Evolutionary conservation across 2,113 vertebrate species (phyloP), one percentile per base, ranked within the genome.

Genomic region (Carassius carassius): DNA sequence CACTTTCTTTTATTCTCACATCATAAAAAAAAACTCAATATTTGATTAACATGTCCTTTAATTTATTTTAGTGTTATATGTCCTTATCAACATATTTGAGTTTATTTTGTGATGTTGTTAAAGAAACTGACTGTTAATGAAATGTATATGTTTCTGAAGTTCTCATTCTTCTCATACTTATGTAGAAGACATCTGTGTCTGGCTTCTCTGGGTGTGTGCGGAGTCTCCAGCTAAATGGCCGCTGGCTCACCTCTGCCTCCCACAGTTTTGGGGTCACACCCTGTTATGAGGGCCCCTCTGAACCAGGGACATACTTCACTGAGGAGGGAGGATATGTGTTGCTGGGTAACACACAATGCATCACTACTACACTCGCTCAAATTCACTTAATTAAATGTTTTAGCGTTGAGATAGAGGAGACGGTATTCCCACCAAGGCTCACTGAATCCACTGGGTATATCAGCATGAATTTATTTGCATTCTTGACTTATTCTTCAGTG

Each of bases 271-370:
- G 97, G 23, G 97, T 98, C 87, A 97, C 96, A 0, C 97, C 97
- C 51, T 99, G 98, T 89, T 98, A 96, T 79, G 95, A 98, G 91
- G 97, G 96, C 8, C 94, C 92, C 3, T 94, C 93, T 76, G 97
- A 99, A 93, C 89, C 93, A 16, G 98, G 97, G 91, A 96, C 96
- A 6, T 99, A 96, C 90, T 98, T 99, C 90, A 96, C 97, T 87
- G 91, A 95, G 21, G 96, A 96, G 90, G 97, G 98, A 92, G 98
- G 98, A 93, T 98, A 97, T 23, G 91, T 98, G 0, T 90, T 97
- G 80, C 92, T 99, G 84, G 97, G 98, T 99, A 96, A 94, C 70
- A 47, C 67, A n/a, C 25, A 21, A 41, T 41, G 0, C 12, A n/a
- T 25, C 76, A 35, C 49, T 51, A 69, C 56, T 47, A 35, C 17